Evolutionary conservation across 1,140 invertebrate species (phyloP).

Genomic region (Sinonovacula constricta): DNA sequence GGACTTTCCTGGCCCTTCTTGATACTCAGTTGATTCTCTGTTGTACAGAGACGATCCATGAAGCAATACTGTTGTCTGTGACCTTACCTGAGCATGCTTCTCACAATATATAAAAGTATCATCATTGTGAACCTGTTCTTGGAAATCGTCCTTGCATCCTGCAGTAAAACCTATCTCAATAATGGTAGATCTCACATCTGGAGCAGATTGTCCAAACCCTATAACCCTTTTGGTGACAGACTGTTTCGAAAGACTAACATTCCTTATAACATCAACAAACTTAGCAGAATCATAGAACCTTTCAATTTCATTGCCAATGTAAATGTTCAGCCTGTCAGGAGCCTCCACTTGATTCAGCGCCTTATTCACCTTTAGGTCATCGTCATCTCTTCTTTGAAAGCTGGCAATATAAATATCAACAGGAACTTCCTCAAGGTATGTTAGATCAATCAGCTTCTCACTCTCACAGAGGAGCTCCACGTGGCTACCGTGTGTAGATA

Average conservation of each 20-base stretch:
- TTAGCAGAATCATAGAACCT: no score
- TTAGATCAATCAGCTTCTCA: no score
- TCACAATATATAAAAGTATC: slow-evolving; percentile 7
- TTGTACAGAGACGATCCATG: neutral
- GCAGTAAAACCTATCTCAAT: slow-evolving; percentile 10
- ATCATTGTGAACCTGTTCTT: slow-evolving; percentile 5
- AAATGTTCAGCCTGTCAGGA: no score
- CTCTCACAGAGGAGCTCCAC: no score
- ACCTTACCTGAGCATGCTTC: neutral
- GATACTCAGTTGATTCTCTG: neutral
- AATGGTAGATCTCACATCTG: neutral
- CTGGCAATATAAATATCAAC: no score
- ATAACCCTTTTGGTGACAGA: slow-evolving; percentile 13
- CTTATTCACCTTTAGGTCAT: no score
- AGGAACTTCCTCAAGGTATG: no score
- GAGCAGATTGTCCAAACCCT: neutral
- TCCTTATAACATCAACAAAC: slow-evolving; percentile 21
- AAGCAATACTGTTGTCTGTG: neutral
- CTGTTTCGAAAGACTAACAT: neutral
- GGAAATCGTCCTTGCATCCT: neutral
- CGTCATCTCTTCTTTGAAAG: no score
- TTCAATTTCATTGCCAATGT: no score
- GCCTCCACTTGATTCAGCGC: no score
- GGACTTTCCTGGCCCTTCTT: neutral
- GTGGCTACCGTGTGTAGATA: no score